Evolutionary conservation across 2,113 vertebrate genomes (phyloP).

Genomic region (Tiliqua scincoides): DNA sequence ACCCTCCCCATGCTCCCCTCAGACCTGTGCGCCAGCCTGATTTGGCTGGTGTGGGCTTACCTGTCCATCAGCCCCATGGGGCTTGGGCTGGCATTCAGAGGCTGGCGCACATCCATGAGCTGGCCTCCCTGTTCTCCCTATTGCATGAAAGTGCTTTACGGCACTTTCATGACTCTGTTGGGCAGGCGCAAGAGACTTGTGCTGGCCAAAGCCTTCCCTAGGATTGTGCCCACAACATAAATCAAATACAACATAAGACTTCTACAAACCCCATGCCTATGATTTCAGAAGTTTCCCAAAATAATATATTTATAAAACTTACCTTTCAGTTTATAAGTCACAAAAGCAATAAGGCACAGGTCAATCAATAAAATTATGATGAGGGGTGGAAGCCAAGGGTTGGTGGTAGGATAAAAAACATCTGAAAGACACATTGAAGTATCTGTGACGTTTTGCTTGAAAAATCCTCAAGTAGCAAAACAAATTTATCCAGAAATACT

Average conservation of each 20-base stretch:
- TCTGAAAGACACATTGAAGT: constrained; percentile 16
- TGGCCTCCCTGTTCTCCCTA: no score
- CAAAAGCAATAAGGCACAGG: not conserved
- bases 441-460: not conserved
- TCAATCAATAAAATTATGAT: not conserved
- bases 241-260: not conserved
- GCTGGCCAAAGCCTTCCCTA: no score
- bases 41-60: no score
- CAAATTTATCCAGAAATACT: not conserved
- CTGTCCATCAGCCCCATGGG: no score
- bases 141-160: no score
- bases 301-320: not conserved
- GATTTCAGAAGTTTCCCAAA: not conserved
- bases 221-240: no score
- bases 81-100: no score
- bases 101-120: no score
- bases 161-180: no score
- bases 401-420: not conserved
- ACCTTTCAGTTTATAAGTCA: not conserved
- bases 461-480: not conserved
- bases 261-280: not conserved
- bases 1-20: no score
- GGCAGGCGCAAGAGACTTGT: no score
- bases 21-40: no score
- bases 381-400: constrained; percentile 1